Evolutionary conservation across 1,140 invertebrate genomes (phyloP), one percentile per base, ranked within the genome.

Genomic region (Pogonomyrmex californicus): DNA sequence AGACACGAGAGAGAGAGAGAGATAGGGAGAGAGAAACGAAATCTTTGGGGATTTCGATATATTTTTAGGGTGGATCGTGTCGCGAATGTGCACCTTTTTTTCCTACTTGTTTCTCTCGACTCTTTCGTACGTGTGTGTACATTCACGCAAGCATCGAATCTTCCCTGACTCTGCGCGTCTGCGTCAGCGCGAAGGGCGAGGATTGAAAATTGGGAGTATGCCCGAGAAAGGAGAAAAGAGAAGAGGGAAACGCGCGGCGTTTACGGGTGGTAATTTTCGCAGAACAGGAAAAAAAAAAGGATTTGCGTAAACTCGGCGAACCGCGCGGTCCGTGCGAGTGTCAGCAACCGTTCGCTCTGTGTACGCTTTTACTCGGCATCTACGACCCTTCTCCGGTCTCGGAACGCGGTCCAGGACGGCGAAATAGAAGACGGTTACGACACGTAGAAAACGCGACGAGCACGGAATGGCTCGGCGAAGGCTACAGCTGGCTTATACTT

Each of bases 271-370:
- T 83, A 71, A 62, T 83, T 83, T 75, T 73, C 54, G 56, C 70
- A 17, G 41, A n/a, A 38, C 66, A 36, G 33, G 44, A 54, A 73
- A 71, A 76, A 44, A 77, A 78, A 86, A 65, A 66, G 49, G 49
- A 86, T 79, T 75, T 41, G 76, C 73, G 77, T 86, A 89, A 88
- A 89, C 81, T 89, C 86, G 49, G 38, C 83, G 68, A 58, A 82
- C 79, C 77, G 79, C 41, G 68, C 54, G 51, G 44, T 81, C 23
- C 77, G 79, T 82, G 79, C 79, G 54, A 73, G 33, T 83, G 79
- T 83, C 66, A 83, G 79, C 79, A 47, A 60, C 41, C 38, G 66
- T 60, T 73, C 58, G 47, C 41, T 6, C 66, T 17, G 63, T 41
- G 23, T 54, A 68, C 63, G 63, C 33, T 81, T 81, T 47, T 17